A percentile compares a stretch with the other conserved stretches of the same genome.
Evolutionary conservation across 2,888 invertebrate genomes (phyloP).

Genomic region (Drosophila fungiperda): DNA sequence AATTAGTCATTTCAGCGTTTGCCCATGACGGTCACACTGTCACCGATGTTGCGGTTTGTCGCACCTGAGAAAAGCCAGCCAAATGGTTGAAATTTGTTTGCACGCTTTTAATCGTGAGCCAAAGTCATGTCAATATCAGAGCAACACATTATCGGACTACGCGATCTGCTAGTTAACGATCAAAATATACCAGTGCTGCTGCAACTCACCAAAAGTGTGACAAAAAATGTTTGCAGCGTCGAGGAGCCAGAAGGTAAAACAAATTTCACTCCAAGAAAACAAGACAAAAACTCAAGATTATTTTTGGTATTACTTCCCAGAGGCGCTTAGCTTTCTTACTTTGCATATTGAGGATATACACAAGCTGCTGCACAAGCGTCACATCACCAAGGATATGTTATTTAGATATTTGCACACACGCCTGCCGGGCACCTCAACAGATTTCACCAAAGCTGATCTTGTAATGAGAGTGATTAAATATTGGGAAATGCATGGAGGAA

Average conservation of each 20-base stretch:
- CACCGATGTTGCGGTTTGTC: neutral
- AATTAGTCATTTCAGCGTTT: neutral
- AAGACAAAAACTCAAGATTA: neutral
- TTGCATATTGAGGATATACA: conserved; percentile 85
- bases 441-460: conserved; percentile 86
- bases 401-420: conserved; percentile 86
- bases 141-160: conserved; percentile 66
- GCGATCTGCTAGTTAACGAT: conserved; percentile 72
- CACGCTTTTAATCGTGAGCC: neutral
- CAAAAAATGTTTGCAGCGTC: conserved; percentile 76
- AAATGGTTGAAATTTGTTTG: conserved; percentile 17
- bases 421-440: conserved; percentile 84
- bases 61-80: neutral
- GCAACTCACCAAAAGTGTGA: conserved; percentile 75
- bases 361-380: conserved; percentile 86
- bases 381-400: conserved; percentile 86
- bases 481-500: conserved; percentile 82
- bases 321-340: conserved; percentile 86
- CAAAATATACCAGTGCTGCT: conserved; percentile 65
- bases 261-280: neutral
- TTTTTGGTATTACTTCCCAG: conserved; percentile 76
- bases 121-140: conserved; percentile 73
- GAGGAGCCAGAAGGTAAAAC: conserved; percentile 67
- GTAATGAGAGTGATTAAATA: conserved; percentile 85
- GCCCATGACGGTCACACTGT: conserved; percentile 30